Evolutionary conservation across 2,888 invertebrate species (phyloP), one percentile per base, ranked within the genome.

Genomic region (Phyto melanocephala): DNA sequence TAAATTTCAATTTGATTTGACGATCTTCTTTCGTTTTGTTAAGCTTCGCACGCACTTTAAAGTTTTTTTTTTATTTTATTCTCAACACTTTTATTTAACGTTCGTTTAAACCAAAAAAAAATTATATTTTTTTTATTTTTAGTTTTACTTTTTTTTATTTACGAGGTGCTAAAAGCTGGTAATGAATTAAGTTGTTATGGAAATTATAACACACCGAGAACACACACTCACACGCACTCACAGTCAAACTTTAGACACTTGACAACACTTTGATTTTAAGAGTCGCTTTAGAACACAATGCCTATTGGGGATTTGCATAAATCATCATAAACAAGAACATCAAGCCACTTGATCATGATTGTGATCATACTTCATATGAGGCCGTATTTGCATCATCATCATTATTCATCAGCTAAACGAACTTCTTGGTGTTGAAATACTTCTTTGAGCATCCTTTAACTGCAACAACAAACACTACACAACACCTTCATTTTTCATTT

Each of bases 121-220:
- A n/a, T n/a, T n/a, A n/a, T n/a, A n/a, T n/a, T n/a, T n/a, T n/a
- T n/a, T n/a, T n/a, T n/a, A n/a, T n/a, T n/a, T n/a, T n/a, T n/a
- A n/a, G n/a, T 58, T 1, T 65, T 42, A 7, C 42, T 37, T n/a
- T 10, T 45, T 24, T 62, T 42, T 22, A 10, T 47, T 35, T 4
- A 50, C 56, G 10, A n/a, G 17, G 5, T 11, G 5, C 17, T 74
- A 15, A 7, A 24, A 50, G 35, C n/a, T 63, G 72, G 42, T 58
- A 74, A 75, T 71, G 82, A 82, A 82, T 82, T 79, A 82, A 82
- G 82, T 71, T 79, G 82, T 82, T 82, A 82, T 82, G 82, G 82
- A 82, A 82, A 82, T 82, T 75, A 79, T 79, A 79, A 82, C 70
- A 79, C 71, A 28, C 40, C 56, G 37, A 47, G 68, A 78, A 70